Base-by-base conservation (phyloP, 2,797 vertebrate genomes). In the Amblyopsis hoosieri region DNA sequence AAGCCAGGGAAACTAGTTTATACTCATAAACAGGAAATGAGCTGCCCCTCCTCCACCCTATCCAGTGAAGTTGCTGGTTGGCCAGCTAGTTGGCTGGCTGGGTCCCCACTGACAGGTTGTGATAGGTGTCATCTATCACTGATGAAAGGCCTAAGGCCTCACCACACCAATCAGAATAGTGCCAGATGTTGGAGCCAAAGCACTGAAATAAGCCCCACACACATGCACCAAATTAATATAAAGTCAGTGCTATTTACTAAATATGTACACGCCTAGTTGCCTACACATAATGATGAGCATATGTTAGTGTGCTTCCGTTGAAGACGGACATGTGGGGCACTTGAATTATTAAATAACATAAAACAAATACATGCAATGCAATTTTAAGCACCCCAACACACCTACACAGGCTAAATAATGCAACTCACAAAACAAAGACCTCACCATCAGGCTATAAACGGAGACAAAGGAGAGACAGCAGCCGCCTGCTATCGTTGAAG, bases 81-180 rank as follows among this genome's bases (percentile, higher is more conserved):
- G 85, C 75, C 59, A 72, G 80, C 64, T 65, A 66, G 78, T 78
- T 81, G 81, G 83, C 67, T 78, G 78, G 66, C 77, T 74, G 19
- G 45, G 37, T 42, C 37, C 37, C 86, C 29, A 67, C 81, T 90
- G 86, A 91, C 83, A 88, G 80, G 73, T 69, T 84, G 79, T 86
- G 79, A 90, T 91, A 78, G 89, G 88, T 85, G 66, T 74, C 69
- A 91, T 93, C 89, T 91, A 90, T 93, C 37, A 57, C 81, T 76
- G 79, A 66, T 77, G 82, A 88, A 85, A 81, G 85, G 88, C 90
- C 86, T 79, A 66, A 70, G 76, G 85, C 78, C 80, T 87, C 80
- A 72, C 85, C 88, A 81, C 78, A 88, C 85, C 86, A 87, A 88
- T 88, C 84, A 85, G 69, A 72, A 78, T 49, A 58, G 67, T 69